Percentiles rank a stretch among this genome's conserved stretches.
Conservation (phyloP, 2,888 invertebrate species). For the Eristalis tenax region DNA sequence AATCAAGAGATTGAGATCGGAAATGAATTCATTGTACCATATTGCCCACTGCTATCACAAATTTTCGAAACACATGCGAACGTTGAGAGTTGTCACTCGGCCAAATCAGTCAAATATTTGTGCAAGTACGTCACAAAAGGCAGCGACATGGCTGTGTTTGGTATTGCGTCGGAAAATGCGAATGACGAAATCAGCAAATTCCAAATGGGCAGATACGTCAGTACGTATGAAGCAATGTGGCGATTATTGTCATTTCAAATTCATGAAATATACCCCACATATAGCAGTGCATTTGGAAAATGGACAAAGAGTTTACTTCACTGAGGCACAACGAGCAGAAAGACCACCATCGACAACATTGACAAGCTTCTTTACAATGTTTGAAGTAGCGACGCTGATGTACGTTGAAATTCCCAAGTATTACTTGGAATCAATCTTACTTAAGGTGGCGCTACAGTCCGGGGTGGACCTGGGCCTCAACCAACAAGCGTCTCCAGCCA, state of each 20-base stretch:
- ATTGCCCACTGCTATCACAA: conserved; percentile 12
- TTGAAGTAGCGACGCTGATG: not conserved
- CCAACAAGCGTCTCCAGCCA: too few species aligned
- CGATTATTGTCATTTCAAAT: conserved; percentile 34
- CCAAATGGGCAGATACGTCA: conserved; percentile 31
- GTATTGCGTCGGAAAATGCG: conserved; percentile 4
- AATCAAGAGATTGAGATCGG: not conserved
- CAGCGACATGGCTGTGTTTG: conserved; percentile 76
- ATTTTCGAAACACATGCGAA: conserved; percentile 22
- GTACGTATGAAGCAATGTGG: conserved; percentile 34
- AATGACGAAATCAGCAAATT: conserved; percentile 7
- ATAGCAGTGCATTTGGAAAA: conserved; percentile 39
- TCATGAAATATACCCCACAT: conserved; percentile 49
- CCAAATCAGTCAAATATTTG: conserved; percentile 73
- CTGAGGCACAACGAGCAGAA: conserved; percentile 21
- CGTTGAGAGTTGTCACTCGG: conserved; percentile 17
- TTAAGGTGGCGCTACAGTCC: too few species aligned
- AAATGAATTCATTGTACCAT: conserved; percentile 28
- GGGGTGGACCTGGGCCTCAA: too few species aligned
- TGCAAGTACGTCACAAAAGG: conserved; percentile 81
- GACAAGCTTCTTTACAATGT: not conserved
- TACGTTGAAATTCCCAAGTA: too few species aligned
- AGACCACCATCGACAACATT: not conserved
- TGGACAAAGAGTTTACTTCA: conserved; percentile 51
- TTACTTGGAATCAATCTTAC: too few species aligned